A percentile compares a stretch with the other conserved stretches of the same genome.
These are phyloP conservation scores for Gryllus bimaculatus DNA, from an alignment of 1,140 invertebrate species.

Conservation along the genomic window DNA sequence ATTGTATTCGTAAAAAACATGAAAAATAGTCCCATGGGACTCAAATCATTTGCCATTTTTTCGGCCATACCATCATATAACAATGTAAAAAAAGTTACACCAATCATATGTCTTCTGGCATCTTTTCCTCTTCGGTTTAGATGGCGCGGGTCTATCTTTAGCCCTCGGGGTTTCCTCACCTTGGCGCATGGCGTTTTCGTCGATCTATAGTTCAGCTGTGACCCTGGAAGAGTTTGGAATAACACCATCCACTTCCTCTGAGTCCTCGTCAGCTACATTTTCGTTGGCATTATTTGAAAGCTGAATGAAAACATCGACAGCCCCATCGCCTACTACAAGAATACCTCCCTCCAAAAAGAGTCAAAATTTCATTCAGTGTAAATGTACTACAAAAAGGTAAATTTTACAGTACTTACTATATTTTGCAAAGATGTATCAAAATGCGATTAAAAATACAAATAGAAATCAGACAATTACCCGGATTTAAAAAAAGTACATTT, in stretches of 20 bases:
- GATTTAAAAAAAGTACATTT: neutral
- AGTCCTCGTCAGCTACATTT: neutral
- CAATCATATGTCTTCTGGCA: too few species aligned
- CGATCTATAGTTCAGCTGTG: neutral
- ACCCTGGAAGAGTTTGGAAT: neutral
- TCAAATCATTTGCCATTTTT: too few species aligned
- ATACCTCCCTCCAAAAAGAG: neutral
- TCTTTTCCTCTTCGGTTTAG: too few species aligned
- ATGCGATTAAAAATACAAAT: neutral
- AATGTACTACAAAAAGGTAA: neutral
- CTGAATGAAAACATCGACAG: neutral
- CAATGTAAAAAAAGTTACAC: too few species aligned
- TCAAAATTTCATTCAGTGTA: neutral
- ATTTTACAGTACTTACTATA: neutral
- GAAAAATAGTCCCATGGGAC: too few species aligned
- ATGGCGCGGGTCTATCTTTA: too few species aligned
- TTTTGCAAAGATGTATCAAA: neutral
- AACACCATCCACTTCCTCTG: neutral
- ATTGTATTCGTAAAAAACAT: too few species aligned
- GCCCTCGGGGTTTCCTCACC: too few species aligned
- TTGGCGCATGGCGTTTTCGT: neutral
- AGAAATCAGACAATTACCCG: neutral
- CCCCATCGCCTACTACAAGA: neutral
- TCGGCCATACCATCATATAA: too few species aligned
- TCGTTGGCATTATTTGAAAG: neutral